These are phyloP conservation scores for Diabrotica balteata DNA, from an alignment of 2,888 invertebrate genomes.

Conservation along the genomic window DNA sequence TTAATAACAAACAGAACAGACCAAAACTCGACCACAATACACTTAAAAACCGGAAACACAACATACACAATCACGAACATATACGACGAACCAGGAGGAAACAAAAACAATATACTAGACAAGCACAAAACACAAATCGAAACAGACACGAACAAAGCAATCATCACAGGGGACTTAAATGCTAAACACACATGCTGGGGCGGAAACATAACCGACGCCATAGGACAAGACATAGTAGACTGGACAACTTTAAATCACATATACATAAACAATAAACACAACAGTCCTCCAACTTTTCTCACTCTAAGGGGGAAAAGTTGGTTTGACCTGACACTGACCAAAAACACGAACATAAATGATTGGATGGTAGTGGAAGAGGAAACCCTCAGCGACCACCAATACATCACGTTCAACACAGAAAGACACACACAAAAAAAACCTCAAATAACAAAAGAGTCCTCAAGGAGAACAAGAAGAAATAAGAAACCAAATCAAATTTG, in stretches of 20 bases:
- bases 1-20: background rate
- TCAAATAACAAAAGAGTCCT: background rate
- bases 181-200: constrained; percentile 16
- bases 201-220: constrained; percentile 4
- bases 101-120: constrained; percentile 24
- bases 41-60: background rate
- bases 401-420: background rate
- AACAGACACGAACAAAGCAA: background rate
- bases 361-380: no score
- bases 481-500: background rate
- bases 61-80: background rate
- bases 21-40: constrained; percentile 5
- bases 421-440: background rate
- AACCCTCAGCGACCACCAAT: constrained; percentile 12
- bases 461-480: background rate
- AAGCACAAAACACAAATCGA: constrained; percentile 2
- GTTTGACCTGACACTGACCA: constrained; percentile 9
- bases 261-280: constrained; percentile 1
- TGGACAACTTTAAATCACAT: constrained; percentile 2
- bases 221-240: constrained; percentile 16
- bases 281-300: background rate
- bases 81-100: constrained; percentile 5
- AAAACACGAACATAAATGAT: background rate
- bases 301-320: constrained; percentile 4
- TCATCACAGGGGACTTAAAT: constrained; percentile 15